Evolutionary conservation across 2,797 vertebrate species (phyloP), one percentile per base, ranked within the genome.

Genomic region (Centroberyx gerrardi): DNA sequence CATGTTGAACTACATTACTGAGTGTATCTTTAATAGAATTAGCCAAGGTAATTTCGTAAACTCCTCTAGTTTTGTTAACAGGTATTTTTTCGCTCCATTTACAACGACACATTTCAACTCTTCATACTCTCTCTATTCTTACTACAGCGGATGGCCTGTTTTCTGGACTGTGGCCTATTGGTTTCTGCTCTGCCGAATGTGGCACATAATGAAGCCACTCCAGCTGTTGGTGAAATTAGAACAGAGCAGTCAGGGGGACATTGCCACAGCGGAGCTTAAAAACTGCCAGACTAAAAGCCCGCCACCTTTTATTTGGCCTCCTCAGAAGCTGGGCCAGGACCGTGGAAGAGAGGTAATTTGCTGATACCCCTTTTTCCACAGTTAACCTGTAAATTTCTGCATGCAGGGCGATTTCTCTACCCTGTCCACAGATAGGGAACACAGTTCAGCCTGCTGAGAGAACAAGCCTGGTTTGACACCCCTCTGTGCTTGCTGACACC

Each of bases 341-440:
- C 17, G 60, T 69, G 55, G 15, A 71, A 76, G 51, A 78, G 68
- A 78, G 46, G 62, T 74, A 76, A 84, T 91, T 78, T 90, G 80
- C 83, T 78, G 75, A 82, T 77, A 42, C 53, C 27, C 10, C 3
- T 17, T 63, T 80, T 78, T 36, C 33, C 40, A 62, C 54, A 78
- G 72, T 78, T 86, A 86, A 86, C 81, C 83, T 79, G 75, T 40
- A 33, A 73, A 79, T 88, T 89, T 81, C 61, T 84, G 53, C 67
- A 77, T 75, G 59, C 64, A 65, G 63, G 67, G 65, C 72, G 69
- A 63, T 81, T 73, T 82, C 68, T 81, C 48, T 42, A 38, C 28
- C 65, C 68, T 80, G 77, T 81, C 80, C 62, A 62, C 49, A 72
- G 65, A 81, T 36, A 54, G 42, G 18, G 46, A 68, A 74, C 76